These are phyloP conservation scores for Sinonovacula constricta DNA, from an alignment of 1,140 invertebrate genomes.

Conservation along the genomic window DNA sequence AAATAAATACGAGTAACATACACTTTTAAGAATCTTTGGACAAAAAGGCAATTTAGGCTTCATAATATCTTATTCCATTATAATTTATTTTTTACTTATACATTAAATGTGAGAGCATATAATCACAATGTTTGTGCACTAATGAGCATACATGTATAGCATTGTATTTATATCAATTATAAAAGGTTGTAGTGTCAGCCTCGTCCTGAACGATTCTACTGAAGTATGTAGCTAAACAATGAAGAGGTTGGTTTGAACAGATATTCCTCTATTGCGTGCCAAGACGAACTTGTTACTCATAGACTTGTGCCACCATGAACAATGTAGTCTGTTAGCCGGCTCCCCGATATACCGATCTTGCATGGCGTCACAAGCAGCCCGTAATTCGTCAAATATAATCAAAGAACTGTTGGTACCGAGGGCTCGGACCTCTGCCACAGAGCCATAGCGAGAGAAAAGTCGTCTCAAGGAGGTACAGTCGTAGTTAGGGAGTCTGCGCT, in stretches of 20 bases:
- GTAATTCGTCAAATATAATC: slow-evolving; percentile 32
- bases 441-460: slow-evolving; percentile 6
- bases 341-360: slow-evolving; percentile 15
- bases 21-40: no score
- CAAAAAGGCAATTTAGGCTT: no score
- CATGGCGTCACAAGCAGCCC: slow-evolving; percentile 29
- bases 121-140: no score
- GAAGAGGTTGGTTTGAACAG: slow-evolving; percentile 21
- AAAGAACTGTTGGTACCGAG: slow-evolving; percentile 18
- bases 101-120: no score
- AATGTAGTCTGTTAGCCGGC: slow-evolving; percentile 7
- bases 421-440: slow-evolving; percentile 3
- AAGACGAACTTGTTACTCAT: slow-evolving; percentile 34
- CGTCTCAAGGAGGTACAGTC: not conserved
- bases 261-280: slow-evolving; percentile 8
- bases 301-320: slow-evolving; percentile 43
- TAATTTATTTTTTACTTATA: no score
- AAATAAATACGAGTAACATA: no score
- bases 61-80: no score
- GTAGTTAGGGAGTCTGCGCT: slow-evolving; percentile 13
- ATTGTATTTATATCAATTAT: no score
- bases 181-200: no score
- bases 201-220: no score
- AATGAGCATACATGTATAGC: no score
- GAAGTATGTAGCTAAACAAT: no score